Evolutionary conservation across 2,113 vertebrate species (phyloP).

Genomic region (Petrocephalus zakoni): DNA sequence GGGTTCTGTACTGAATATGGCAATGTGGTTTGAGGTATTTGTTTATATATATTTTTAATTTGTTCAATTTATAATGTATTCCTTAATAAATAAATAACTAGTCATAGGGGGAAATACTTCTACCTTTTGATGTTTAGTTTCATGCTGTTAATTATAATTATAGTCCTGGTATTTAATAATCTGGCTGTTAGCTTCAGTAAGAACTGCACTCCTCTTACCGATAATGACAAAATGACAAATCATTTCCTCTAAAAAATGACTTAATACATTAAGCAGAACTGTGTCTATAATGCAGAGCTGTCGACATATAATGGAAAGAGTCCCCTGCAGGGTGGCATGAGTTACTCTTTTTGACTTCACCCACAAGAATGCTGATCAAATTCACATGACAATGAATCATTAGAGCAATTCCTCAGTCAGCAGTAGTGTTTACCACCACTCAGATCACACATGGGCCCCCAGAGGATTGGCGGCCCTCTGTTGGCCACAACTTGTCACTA

Average conservation of each 20-base stretch:
- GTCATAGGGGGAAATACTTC: neutral
- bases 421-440: neutral
- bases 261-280: slow-evolving; percentile 48
- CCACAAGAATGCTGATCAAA: neutral
- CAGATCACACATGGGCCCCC: neutral
- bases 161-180: neutral
- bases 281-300: slow-evolving; percentile 62
- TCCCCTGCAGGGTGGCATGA: slow-evolving; percentile 64
- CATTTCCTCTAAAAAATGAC: slow-evolving; percentile 34
- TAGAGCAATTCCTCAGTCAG: slow-evolving; percentile 44
- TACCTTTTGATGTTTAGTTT: neutral
- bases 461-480: neutral
- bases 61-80: neutral
- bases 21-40: neutral
- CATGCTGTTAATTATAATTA: neutral
- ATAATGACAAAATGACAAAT: slow-evolving; percentile 14
- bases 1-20: neutral
- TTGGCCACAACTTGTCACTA: neutral
- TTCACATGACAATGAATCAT: slow-evolving; percentile 47
- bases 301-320: slow-evolving; percentile 53
- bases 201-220: neutral
- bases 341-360: slow-evolving; percentile 48
- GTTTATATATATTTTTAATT: neutral
- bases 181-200: neutral
- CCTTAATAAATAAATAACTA: neutral